phyloP scores from a whole-genome alignment of 2,888 invertebrate species.

The Cryptosula pallasiana region DNA sequence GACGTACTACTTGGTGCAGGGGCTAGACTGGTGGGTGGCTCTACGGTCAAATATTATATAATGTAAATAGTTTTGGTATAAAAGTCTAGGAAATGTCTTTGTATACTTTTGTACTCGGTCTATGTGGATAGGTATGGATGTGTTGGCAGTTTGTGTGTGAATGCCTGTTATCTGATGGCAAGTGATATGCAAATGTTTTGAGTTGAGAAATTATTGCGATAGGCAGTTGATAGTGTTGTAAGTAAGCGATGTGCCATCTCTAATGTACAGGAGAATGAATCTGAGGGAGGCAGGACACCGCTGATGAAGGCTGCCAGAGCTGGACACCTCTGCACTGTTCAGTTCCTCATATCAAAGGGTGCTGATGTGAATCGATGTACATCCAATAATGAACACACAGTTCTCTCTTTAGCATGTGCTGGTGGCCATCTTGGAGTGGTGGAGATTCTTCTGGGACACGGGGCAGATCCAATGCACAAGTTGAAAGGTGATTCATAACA shows the following conservation, averaged over 20 bases:
- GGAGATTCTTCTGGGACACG: constrained; percentile 80
- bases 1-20: constrained; percentile 83
- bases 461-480: constrained; percentile 92
- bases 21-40: constrained; percentile 67
- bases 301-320: constrained; percentile 97
- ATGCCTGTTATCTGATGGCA: too few relatives aligned
- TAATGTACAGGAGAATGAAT: constrained; percentile 75
- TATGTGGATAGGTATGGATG: background rate
- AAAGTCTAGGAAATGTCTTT: too few relatives aligned
- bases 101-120: background rate
- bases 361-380: constrained; percentile 74
- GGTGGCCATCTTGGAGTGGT: constrained; percentile 92
- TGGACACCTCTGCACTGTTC: constrained; percentile 91
- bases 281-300: constrained; percentile 93
- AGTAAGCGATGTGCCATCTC: too few relatives aligned
- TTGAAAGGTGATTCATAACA: constrained; percentile 69
- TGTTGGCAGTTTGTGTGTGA: too few relatives aligned
- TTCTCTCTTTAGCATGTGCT: constrained; percentile 89
- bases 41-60: too few relatives aligned
- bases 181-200: too few relatives aligned
- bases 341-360: constrained; percentile 83
- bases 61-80: too few relatives aligned
- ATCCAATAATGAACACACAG: constrained; percentile 93
- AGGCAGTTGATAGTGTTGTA: too few relatives aligned
- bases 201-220: too few relatives aligned